Conservation (phyloP, 2,888 invertebrate genomes). For the Cerceris rybyensis region DNA sequence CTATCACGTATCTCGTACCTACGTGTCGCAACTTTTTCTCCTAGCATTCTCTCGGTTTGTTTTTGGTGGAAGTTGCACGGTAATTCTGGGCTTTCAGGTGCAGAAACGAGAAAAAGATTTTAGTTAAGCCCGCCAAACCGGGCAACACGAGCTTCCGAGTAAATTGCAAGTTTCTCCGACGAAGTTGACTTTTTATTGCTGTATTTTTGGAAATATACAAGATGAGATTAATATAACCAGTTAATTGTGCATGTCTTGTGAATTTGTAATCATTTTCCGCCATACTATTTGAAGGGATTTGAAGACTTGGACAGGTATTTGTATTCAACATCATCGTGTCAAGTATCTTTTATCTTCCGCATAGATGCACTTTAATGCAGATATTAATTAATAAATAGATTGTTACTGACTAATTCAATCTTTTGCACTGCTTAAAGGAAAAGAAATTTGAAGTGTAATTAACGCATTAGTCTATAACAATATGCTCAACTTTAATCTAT, state of each 20-base stretch:
- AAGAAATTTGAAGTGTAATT: not conserved
- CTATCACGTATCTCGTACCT: constrained; percentile 24
- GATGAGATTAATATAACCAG: too few species aligned
- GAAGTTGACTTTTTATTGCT: not conserved
- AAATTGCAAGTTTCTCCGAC: not conserved
- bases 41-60: not conserved
- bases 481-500: not conserved
- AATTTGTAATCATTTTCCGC: too few species aligned
- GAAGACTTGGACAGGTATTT: too few species aligned
- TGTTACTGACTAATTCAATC: not conserved
- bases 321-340: too few species aligned
- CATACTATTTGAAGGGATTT: too few species aligned
- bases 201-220: too few species aligned
- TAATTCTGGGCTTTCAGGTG: not conserved
- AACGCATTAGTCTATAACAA: not conserved
- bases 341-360: too few species aligned
- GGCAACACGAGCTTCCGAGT: not conserved
- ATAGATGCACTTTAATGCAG: too few species aligned
- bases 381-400: not conserved
- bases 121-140: not conserved
- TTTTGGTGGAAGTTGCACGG: not conserved
- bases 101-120: not conserved
- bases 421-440: not conserved
- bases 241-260: too few species aligned
- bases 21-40: constrained; percentile 21